These are phyloP conservation scores for Pseudopodoces humilis DNA, from an alignment of 2,113 vertebrate genomes.

Conservation along the genomic window DNA sequence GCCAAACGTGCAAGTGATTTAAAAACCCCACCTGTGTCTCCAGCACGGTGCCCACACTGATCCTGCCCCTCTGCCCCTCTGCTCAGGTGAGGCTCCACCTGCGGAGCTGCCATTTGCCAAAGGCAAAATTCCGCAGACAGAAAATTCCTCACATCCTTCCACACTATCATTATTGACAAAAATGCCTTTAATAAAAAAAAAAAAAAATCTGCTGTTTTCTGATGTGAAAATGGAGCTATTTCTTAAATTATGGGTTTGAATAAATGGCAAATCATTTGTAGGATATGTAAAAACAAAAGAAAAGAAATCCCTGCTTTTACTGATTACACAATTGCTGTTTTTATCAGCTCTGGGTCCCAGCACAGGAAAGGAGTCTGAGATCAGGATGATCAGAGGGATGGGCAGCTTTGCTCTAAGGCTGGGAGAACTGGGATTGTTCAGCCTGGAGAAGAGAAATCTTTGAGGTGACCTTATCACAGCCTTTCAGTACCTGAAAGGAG, in stretches of 20 bases:
- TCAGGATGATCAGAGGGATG: background rate
- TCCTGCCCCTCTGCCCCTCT: background rate
- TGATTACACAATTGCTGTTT: conserved; percentile 6
- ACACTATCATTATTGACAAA: background rate
- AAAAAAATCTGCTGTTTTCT: background rate
- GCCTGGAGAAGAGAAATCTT: background rate
- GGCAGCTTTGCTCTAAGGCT: background rate
- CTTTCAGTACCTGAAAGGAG: background rate
- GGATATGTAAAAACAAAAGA: background rate
- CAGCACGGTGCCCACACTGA: background rate
- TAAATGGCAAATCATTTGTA: conserved; percentile 3
- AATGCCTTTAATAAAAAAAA: background rate
- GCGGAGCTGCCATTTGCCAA: background rate
- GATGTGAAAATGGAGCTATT: background rate
- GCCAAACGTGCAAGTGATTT: background rate
- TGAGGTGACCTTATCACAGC: background rate
- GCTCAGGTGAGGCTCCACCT: background rate
- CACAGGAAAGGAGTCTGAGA: background rate
- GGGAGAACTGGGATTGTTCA: background rate
- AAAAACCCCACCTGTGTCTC: background rate
- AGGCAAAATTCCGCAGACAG: background rate
- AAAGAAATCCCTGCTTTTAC: background rate
- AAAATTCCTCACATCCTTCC: background rate
- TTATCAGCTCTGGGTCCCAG: background rate
- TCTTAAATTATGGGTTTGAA: conserved; percentile 9